phyloP scores from a whole-genome alignment of 1,140 invertebrate species.

The Lepidurus arcticus region DNA sequence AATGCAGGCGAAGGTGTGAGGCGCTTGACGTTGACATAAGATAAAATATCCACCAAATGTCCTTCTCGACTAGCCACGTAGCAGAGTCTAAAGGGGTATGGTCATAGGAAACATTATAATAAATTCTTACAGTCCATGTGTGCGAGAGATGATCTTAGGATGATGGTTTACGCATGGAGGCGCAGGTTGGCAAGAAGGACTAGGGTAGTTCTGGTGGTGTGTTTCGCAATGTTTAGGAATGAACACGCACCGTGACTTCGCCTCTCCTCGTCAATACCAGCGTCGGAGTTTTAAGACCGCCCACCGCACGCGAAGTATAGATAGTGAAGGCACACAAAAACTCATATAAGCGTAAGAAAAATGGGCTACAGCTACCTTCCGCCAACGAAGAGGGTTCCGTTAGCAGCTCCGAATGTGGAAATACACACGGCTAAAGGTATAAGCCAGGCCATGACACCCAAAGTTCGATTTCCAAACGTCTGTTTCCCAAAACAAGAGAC shows the following conservation, averaged over 20 bases:
- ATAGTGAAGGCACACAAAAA: not conserved
- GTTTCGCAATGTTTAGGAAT: too few species aligned
- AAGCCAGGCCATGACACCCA: constrained; percentile 81
- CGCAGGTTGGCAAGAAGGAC: not conserved
- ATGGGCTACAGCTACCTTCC: constrained; percentile 54
- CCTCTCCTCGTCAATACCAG: too few species aligned
- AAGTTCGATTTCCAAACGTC: constrained; percentile 76
- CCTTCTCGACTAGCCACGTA: constrained; percentile 83
- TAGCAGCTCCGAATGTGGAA: constrained; percentile 93
- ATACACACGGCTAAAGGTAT: constrained; percentile 93
- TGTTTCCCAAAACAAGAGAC: constrained; percentile 37
- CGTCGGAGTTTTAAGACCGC: not conserved
- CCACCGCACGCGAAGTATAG: not conserved
- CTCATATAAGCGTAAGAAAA: constrained; percentile 23
- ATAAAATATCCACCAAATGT: constrained; percentile 75
- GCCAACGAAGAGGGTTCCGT: constrained; percentile 88
- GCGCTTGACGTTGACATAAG: constrained; percentile 71
- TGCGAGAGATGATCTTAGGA: not conserved
- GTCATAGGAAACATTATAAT: constrained; percentile 4
- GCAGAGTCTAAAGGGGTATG: constrained; percentile 59
- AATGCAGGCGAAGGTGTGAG: constrained; percentile 79
- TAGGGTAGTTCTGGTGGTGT: too few species aligned
- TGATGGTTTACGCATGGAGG: not conserved
- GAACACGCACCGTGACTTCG: too few species aligned
- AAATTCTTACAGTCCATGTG: constrained; percentile 14